A percentile compares a stretch with the other conserved stretches of the same genome.
Conservation (phyloP, 2,797 vertebrate species). For the Gadopsis marmoratus region DNA sequence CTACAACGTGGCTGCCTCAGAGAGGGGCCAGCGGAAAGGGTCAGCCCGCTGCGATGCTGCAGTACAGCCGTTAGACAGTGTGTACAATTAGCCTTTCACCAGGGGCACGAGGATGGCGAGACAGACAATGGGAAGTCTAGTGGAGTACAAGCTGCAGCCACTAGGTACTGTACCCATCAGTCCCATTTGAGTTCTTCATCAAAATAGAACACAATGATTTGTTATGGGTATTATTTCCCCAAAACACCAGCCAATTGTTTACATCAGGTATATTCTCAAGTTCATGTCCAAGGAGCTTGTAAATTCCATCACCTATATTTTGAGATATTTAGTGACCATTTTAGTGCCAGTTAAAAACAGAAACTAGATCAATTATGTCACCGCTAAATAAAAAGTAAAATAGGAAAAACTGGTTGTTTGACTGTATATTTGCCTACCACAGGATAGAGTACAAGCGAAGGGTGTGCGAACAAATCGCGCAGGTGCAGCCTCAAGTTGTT, state of each 20-base stretch:
- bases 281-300: background rate
- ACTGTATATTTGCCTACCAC: background rate
- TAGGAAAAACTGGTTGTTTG: background rate
- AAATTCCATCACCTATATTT: background rate
- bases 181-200: background rate
- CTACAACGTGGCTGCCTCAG: slow-evolving; percentile 65
- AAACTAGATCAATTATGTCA: background rate
- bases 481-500: background rate
- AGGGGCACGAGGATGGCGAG: slow-evolving; percentile 29
- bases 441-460: background rate
- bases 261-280: background rate
- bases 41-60: slow-evolving; percentile 38
- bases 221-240: background rate
- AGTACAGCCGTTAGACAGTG: slow-evolving; percentile 30
- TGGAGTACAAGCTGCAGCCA: slow-evolving; percentile 13
- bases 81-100: slow-evolving; percentile 70
- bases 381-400: background rate
- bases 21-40: slow-evolving; percentile 76
- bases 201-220: background rate
- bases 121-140: slow-evolving; percentile 55
- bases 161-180: slow-evolving; percentile 34
- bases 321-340: background rate
- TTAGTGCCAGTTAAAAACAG: background rate
- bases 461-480: background rate
- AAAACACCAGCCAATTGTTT: background rate